A percentile compares a stretch with the other conserved stretches of the same genome.
phyloP scores from a whole-genome alignment of 2,113 vertebrate genomes.

The Eidolon helvum region DNA sequence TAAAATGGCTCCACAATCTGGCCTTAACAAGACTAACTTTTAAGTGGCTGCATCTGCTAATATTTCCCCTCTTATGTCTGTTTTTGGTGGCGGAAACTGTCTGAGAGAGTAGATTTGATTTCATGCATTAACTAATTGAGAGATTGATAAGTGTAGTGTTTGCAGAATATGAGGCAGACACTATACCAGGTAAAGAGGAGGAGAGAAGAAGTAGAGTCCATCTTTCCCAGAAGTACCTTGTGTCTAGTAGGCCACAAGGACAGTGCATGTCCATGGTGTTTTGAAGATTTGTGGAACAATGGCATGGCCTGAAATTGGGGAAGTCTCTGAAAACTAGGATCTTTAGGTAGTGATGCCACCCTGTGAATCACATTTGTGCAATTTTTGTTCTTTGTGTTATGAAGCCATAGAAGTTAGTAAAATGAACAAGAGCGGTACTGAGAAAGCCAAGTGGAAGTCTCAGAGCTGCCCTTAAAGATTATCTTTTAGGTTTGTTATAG shows the following conservation, averaged over 20 bases:
- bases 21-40: neutral
- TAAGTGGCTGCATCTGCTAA: neutral
- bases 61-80: neutral
- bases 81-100: constrained; percentile 31
- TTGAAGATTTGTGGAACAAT: neutral
- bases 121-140: neutral
- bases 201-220: neutral
- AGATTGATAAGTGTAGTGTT: neutral
- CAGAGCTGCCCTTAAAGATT: neutral
- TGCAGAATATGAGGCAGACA: neutral
- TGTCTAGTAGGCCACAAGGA: neutral
- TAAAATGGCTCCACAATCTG: constrained; percentile 28
- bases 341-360: neutral
- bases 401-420: neutral
- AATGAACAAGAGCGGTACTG: neutral
- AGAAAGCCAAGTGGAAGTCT: constrained; percentile 14
- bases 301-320: neutral
- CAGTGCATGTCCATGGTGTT: neutral
- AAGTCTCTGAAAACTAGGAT: constrained; percentile 23
- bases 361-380: neutral
- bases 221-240: neutral
- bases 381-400: constrained; percentile 17
- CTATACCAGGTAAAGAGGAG: neutral
- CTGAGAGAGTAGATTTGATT: constrained; percentile 41
- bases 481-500: constrained; percentile 17